A percentile compares a stretch with the other conserved stretches of the same genome.
Conservation (phyloP, 2,888 invertebrate genomes). For the Ophion costatus region DNA sequence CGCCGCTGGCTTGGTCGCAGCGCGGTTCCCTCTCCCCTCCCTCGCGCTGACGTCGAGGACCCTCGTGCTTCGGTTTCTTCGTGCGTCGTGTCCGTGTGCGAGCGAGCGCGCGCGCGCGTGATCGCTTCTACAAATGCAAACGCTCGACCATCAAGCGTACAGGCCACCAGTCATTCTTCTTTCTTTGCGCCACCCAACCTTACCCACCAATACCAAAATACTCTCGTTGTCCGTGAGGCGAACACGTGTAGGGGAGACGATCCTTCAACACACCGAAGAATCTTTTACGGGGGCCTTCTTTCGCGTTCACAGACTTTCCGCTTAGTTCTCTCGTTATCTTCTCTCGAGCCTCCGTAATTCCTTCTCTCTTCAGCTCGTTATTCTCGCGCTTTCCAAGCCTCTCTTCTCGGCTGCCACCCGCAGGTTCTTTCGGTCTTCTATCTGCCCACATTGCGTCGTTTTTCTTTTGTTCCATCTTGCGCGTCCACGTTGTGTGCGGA, state of each 20-base stretch:
- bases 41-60: conserved; percentile 28
- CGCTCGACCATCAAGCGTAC: conserved; percentile 69
- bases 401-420: conserved; percentile 60
- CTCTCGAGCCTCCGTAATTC: conserved; percentile 50
- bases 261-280: conserved; percentile 32
- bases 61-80: conserved; percentile 8
- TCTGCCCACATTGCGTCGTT: conserved; percentile 57
- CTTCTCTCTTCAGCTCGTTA: conserved; percentile 35
- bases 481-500: conserved; percentile 48
- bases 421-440: conserved; percentile 58
- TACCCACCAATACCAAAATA: conserved; percentile 67
- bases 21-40: conserved; percentile 43
- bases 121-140: conserved; percentile 16
- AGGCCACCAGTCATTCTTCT: conserved; percentile 78
- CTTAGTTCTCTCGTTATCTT: conserved; percentile 66
- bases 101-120: background rate
- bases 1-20: conserved; percentile 63
- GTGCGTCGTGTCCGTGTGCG: background rate
- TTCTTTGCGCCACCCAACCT: conserved; percentile 76
- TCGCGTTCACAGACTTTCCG: conserved; percentile 51
- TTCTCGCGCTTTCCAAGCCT: background rate
- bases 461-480: conserved; percentile 58
- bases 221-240: conserved; percentile 20
- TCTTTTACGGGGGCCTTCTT: conserved; percentile 47
- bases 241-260: background rate